Evolutionary conservation across 2,797 vertebrate species (phyloP), one percentile per base, ranked within the genome.

Genomic region (Enteromius fasciolatus): DNA sequence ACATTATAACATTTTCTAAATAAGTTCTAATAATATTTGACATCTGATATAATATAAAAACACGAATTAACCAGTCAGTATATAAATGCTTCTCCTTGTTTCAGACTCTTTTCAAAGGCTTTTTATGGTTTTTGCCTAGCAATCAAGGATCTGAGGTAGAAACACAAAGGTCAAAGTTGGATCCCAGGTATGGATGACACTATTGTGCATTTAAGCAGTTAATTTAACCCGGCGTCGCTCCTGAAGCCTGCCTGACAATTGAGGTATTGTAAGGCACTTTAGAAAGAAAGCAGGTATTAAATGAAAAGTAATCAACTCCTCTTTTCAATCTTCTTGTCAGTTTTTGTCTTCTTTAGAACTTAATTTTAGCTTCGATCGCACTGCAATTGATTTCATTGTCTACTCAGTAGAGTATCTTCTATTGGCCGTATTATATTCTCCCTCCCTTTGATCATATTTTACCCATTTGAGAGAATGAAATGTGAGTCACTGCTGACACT

Each of bases 381-480:
- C 25, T 83, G 36, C 64, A 39, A 63, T 83, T 77, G 74, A 83
- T 70, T 82, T 77, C 31, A n/a, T 69, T 70, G 50, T 77, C 52
- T 61, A 31, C 74, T 70, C 66, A 15, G 63, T 36, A 70, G 64
- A 83, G 28, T 36, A 61, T 74, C 73, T 77, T 61, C 64, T 83
- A 70, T 76, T 83, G 74, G 36, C 17, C n/a, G 41, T 77, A 70
- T 83, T 83, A 77, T 69, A 77, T 83, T 83, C 81, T 63, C 52
- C 6, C 14, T 70, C 41, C 46, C 66, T 61, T 77, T 83, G 81
- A 77, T 83, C 52, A 70, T 83, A 77, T 83, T 81, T 77, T 70
- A 67, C 61, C 66, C 81, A 23, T 77, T 48, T 61, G 64, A 83
- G 80, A 82, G 52, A 83, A 83, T 83, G 81, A 77, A 83, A 83